A percentile compares a stretch with the other conserved stretches of the same genome.
Evolutionary conservation across 2,113 vertebrate species (phyloP).

Genomic region (Pomatorhinus ruficollis): DNA sequence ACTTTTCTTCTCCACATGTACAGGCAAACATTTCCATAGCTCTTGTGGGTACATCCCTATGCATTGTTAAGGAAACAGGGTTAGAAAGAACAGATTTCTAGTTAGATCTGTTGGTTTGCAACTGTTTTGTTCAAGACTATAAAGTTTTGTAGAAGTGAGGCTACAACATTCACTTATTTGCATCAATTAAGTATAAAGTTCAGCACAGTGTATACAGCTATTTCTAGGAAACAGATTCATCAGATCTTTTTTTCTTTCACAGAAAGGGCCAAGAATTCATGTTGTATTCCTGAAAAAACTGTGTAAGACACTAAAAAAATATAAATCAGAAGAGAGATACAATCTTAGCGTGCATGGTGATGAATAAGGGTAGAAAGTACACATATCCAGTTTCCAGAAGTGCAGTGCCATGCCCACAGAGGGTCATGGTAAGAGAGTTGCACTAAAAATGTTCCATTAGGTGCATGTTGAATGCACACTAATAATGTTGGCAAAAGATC

Average conservation of each 20-base stretch:
- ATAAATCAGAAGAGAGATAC: not conserved
- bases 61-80: not conserved
- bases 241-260: not conserved
- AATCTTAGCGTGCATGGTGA: not conserved
- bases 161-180: not conserved
- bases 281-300: not conserved
- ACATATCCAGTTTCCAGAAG: not conserved
- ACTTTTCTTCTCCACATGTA: not conserved
- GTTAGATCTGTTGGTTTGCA: not conserved
- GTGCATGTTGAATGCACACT: not conserved
- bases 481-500: not conserved
- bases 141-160: not conserved
- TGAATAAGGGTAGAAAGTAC: not conserved
- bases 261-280: not conserved
- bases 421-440: not conserved
- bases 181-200: not conserved
- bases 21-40: not conserved
- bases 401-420: not conserved
- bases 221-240: not conserved
- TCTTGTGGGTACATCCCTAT: not conserved
- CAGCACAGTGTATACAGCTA: not conserved
- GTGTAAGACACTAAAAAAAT: not conserved
- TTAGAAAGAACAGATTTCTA: not conserved
- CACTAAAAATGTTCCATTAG: not conserved
- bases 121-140: not conserved